Conservation (phyloP, 2,888 invertebrate genomes). For the Aleiodes alternator region DNA sequence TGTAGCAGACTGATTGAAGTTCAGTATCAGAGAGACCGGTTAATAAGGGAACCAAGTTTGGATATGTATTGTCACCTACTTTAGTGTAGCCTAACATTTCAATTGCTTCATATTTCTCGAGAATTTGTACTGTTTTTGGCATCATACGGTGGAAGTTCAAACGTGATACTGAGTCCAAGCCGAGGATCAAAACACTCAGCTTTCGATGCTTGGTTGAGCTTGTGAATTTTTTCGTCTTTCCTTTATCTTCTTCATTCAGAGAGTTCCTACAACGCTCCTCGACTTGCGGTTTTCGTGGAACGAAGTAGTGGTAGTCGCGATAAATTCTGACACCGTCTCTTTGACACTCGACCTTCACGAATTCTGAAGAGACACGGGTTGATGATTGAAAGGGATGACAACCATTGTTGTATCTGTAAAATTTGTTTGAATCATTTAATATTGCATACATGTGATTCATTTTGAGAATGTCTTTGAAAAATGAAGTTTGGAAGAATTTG, state of each 20-base stretch:
- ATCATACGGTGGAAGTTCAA: slow-evolving; percentile 90
- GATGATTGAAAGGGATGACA: slow-evolving; percentile 77
- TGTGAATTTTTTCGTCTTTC: slow-evolving; percentile 52
- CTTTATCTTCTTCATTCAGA: slow-evolving; percentile 62
- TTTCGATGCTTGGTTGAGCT: slow-evolving; percentile 42
- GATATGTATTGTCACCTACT: slow-evolving; percentile 95
- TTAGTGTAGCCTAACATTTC: slow-evolving; percentile 94
- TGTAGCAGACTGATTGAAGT: slow-evolving; percentile 83
- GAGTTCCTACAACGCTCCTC: slow-evolving; percentile 64
- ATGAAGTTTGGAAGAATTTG: too few relatives aligned
- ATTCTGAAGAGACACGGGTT: slow-evolving; percentile 79
- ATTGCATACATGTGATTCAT: background rate
- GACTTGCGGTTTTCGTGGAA: slow-evolving; percentile 75
- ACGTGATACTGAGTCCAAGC: slow-evolving; percentile 90
- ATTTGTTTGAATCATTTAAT: background rate
- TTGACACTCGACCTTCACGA: slow-evolving; percentile 82
- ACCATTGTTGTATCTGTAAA: slow-evolving; percentile 73
- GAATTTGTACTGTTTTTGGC: slow-evolving; percentile 82
- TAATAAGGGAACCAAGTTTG: slow-evolving; percentile 89
- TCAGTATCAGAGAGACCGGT: slow-evolving; percentile 84
- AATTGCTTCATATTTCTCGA: slow-evolving; percentile 81
- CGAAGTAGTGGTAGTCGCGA: slow-evolving; percentile 83
- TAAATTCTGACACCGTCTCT: slow-evolving; percentile 77
- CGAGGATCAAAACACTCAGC: slow-evolving; percentile 87
- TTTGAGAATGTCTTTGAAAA: background rate